Evolutionary conservation across 2,888 invertebrate genomes (phyloP).

Genomic region (Julus scanicus): DNA sequence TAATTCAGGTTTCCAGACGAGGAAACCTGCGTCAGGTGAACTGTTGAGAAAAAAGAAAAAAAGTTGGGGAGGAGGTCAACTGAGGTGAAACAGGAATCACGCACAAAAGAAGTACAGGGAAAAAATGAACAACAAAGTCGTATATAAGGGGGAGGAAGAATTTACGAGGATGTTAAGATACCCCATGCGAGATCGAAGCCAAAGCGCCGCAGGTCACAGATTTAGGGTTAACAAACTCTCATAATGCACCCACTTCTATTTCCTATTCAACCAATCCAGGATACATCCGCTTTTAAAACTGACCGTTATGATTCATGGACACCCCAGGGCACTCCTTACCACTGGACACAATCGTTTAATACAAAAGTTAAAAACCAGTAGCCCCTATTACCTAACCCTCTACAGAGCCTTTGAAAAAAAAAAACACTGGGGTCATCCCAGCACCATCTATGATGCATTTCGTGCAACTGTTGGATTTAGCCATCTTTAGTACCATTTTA

Average conservation of each 20-base stretch:
- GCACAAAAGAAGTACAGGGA: background rate
- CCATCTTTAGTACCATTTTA: too few species aligned
- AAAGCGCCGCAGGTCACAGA: background rate
- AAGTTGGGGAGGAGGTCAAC: conserved; percentile 42
- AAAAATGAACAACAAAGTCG: background rate
- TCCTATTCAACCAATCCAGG: background rate
- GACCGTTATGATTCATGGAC: background rate
- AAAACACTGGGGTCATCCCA: background rate
- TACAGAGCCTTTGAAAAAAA: background rate
- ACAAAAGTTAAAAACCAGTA: too few species aligned
- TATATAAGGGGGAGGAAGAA: background rate
- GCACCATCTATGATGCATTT: too few species aligned
- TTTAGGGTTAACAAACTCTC: conserved; percentile 13
- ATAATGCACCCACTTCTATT: background rate
- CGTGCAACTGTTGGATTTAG: too few species aligned
- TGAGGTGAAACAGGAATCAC: conserved; percentile 1
- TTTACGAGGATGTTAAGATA: background rate
- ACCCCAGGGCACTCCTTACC: background rate
- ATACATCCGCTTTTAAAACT: background rate
- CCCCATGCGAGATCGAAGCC: background rate
- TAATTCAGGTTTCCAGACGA: conserved; percentile 7
- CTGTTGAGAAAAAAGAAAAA: background rate
- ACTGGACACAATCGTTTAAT: background rate
- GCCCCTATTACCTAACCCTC: background rate
- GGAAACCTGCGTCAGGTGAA: background rate